Evolutionary conservation across 2,888 invertebrate species (phyloP), one percentile per base, ranked within the genome.

Genomic region (Acleris emargana): DNA sequence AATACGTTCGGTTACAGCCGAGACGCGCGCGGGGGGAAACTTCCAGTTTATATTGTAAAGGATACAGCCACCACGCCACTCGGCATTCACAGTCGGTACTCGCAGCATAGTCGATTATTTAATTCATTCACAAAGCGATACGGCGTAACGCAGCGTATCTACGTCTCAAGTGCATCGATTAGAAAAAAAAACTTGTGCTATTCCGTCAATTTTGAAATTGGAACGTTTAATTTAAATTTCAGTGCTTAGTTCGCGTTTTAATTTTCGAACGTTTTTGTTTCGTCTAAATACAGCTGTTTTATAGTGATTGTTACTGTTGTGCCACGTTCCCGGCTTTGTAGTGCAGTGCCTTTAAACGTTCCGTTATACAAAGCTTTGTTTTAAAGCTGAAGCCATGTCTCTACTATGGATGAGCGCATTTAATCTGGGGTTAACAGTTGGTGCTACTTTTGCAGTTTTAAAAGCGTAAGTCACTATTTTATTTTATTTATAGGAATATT

Each of bases 361-460:
- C 62, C 62, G 66, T 66, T 62, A 16, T 17, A 38, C 43, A 42
- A 52, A 32, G 18, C 57, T 67, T 58, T 42, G 60, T 38, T 54
- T 54, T 53, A 62, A 69, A 69, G 58, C 68, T 69, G 71, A 75
- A 81, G 84, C 73, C 77, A 95, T 95, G 95, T 93, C 94, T 75
- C 76, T 94, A 57, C 70, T 95, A 67, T 95, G 94, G 94, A 94
- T 95, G 93, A 93, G 94, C 71, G 88, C 93, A 68, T 89, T 95
- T 78, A 94, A 94, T 86, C 83, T 95, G 71, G 93, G 94, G 68
- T 84, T 95, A 79, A 94, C 95, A 63, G 85, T 95, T 77, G 94
- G 94, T 70, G 92, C 93, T 67, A 95, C 95, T 67, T 94, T 89
- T 81, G 90, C 93, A 67, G 94, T 95, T 72, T 86, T 95, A 11